These are phyloP conservation scores for Drosophila paucipuncta DNA, from an alignment of 2,888 invertebrate species.

Conservation along the genomic window DNA sequence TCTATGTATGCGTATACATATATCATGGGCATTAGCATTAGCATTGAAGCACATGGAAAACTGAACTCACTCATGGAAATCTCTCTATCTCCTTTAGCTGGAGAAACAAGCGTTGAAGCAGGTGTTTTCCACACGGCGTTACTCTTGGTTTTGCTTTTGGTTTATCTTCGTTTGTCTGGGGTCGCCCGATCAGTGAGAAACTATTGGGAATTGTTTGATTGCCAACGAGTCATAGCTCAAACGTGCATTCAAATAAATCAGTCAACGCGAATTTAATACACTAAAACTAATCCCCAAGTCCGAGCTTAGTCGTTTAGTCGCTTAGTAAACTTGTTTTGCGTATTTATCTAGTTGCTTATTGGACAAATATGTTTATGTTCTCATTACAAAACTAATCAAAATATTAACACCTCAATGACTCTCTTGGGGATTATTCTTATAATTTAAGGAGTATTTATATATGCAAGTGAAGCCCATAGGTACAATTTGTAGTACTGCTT, in stretches of 20 bases:
- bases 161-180: neutral
- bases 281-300: neutral
- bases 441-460: neutral
- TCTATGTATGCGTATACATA: slow-evolving; percentile 6
- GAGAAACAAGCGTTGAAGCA: slow-evolving; percentile 5
- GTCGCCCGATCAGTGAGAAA: slow-evolving; percentile 31
- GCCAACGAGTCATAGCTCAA: slow-evolving; percentile 55
- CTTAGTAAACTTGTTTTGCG: neutral
- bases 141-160: slow-evolving; percentile 7
- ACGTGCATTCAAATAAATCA: slow-evolving; percentile 49
- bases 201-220: slow-evolving; percentile 46
- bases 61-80: slow-evolving; percentile 13
- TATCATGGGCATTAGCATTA: neutral
- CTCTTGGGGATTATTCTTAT: neutral
- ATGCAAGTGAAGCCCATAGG: neutral
- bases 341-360: neutral
- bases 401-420: neutral
- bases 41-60: slow-evolving; percentile 9
- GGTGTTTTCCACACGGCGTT: slow-evolving; percentile 38
- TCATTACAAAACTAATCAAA: neutral
- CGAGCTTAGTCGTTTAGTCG: neutral
- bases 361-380: neutral
- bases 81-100: neutral
- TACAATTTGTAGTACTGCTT: neutral
- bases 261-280: slow-evolving; percentile 9